These are phyloP conservation scores for Heliocidaris tuberculata DNA, from an alignment of 35 echinoderm and acorn worm genomes.

Conservation along the genomic window DNA sequence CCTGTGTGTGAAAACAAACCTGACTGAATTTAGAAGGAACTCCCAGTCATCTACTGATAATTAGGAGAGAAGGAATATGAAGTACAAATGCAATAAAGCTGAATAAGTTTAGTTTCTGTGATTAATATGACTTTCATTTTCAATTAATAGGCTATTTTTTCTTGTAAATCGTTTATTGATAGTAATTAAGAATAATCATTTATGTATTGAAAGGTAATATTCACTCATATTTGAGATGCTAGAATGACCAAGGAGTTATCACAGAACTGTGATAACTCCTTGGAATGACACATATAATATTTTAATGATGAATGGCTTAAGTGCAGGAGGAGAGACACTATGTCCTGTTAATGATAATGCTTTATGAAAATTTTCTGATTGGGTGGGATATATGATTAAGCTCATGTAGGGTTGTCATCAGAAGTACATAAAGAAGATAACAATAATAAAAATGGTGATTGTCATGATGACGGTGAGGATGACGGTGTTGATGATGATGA, in stretches of 20 bases:
- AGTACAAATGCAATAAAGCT: neutral
- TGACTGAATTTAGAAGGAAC: conserved; percentile 21
- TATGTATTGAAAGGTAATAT: neutral
- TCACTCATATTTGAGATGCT: neutral
- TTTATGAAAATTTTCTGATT: neutral
- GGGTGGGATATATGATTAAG: neutral
- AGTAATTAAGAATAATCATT: neutral
- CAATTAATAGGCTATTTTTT: neutral
- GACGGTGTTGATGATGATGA: neutral
- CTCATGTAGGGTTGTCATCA: too few species aligned
- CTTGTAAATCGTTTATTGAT: neutral
- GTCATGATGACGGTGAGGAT: too few species aligned
- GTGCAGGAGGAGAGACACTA: neutral
- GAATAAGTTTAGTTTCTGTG: neutral
- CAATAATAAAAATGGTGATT: neutral
- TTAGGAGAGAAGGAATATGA: neutral
- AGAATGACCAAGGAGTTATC: too few species aligned
- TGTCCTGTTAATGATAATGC: neutral
- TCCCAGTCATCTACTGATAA: neutral
- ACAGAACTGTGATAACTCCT: too few species aligned
- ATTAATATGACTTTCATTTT: conserved; percentile 9
- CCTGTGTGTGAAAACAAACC: conserved; percentile 33
- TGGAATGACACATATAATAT: neutral
- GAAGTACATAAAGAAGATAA: too few species aligned
- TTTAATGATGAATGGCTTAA: neutral